Evolutionary conservation across 2,888 invertebrate species (phyloP).

Genomic region (Smittia aterrima): DNA sequence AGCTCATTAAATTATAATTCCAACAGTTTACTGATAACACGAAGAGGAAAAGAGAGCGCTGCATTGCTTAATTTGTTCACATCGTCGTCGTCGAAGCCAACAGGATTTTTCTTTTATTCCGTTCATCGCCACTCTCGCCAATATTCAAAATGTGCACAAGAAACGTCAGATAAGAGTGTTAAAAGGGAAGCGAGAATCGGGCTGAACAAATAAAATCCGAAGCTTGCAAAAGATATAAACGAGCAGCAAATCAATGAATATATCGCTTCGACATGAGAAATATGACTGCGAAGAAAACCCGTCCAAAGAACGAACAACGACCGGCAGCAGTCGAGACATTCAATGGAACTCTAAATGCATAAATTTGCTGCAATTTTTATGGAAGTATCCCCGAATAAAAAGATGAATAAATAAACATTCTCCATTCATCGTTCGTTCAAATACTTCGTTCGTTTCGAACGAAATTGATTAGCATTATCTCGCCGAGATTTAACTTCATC

Average conservation of each 20-base stretch:
- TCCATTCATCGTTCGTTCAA: conserved; percentile 14
- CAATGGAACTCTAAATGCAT: conserved; percentile 15
- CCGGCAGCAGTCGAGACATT: conserved; percentile 3
- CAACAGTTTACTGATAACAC: conserved; percentile 25
- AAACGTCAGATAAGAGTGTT: conserved; percentile 36
- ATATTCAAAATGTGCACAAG: conserved; percentile 13
- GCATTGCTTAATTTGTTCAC: not conserved
- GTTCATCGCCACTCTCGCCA: not conserved
- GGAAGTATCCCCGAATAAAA: no score
- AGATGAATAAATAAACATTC: not conserved
- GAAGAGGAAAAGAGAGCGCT: not conserved
- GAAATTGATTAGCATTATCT: conserved; percentile 31
- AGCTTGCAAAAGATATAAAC: conserved; percentile 25
- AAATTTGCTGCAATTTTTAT: not conserved
- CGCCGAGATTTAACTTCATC: no score
- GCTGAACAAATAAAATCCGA: not conserved
- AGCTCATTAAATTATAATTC: conserved; percentile 38
- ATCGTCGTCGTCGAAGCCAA: not conserved
- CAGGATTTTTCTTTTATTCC: not conserved
- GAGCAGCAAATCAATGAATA: conserved; percentile 38
- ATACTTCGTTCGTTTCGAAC: no score
- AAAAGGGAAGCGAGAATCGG: conserved; percentile 35
- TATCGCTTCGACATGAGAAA: conserved; percentile 7
- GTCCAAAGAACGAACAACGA: not conserved
- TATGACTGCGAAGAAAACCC: conserved; percentile 28